Evolutionary conservation across 2,888 invertebrate species (phyloP).

Genomic region (Platycheirus albimanus): DNA sequence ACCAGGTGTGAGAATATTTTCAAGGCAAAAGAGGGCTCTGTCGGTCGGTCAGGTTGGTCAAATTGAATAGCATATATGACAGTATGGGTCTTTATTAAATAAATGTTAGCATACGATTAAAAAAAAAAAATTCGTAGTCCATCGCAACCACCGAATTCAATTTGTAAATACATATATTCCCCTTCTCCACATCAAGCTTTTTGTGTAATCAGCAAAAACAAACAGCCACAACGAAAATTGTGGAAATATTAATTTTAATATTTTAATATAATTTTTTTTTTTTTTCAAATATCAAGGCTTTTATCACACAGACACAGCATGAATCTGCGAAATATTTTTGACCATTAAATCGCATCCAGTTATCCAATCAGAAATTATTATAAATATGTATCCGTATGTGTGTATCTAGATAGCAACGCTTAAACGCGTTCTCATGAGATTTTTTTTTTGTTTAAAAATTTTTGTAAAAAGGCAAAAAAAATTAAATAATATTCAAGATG

Average conservation of each 20-base stretch:
- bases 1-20: background rate
- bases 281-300: conserved; percentile 36
- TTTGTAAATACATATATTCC: background rate
- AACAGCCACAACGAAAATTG: conserved; percentile 23
- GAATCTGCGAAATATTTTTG: conserved; percentile 36
- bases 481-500: conserved; percentile 5
- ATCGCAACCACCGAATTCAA: conserved; percentile 10
- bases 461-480: background rate
- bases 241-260: conserved; percentile 28
- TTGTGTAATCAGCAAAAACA: conserved; percentile 27
- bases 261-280: conserved; percentile 3
- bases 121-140: conserved; percentile 36
- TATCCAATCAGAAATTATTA: conserved; percentile 17
- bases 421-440: conserved; percentile 24
- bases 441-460: no score
- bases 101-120: conserved; percentile 9
- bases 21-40: background rate
- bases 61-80: conserved; percentile 32
- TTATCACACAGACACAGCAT: conserved; percentile 1
- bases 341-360: conserved; percentile 29
- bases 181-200: background rate
- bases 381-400: background rate
- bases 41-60: background rate
- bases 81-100: conserved; percentile 1
- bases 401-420: background rate